phyloP scores from a whole-genome alignment of 2,797 vertebrate genomes.

The Pseudocheirus occidentalis region DNA sequence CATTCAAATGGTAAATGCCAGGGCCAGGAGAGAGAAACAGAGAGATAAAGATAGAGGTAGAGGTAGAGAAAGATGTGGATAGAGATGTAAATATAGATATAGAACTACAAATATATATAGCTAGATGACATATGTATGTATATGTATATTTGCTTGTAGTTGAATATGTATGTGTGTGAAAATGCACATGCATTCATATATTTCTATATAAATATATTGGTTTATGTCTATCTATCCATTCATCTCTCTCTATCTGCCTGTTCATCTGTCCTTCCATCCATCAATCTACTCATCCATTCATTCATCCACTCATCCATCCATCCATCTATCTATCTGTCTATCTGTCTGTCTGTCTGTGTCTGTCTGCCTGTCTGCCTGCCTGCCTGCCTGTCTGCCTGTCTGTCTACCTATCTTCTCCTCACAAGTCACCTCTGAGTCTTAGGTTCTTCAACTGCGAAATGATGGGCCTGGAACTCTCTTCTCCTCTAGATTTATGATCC shows the following conservation, averaged over 20 bases:
- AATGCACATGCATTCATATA: neutral
- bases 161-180: neutral
- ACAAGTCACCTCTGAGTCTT: neutral
- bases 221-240: neutral
- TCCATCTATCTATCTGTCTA: too few species aligned
- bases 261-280: neutral
- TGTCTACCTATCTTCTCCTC: neutral
- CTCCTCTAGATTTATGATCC: neutral
- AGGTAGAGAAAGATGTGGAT: neutral
- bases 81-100: neutral
- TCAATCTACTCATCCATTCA: too few species aligned
- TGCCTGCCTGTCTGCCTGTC: too few species aligned
- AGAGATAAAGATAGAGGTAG: neutral
- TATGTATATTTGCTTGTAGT: neutral
- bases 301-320: too few species aligned
- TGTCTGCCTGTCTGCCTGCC: neutral
- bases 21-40: neutral
- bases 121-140: neutral
- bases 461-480: neutral
- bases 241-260: neutral
- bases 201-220: neutral
- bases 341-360: neutral
- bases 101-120: neutral
- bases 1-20: neutral
- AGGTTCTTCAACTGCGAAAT: neutral